A percentile compares a stretch with the other conserved stretches of the same genome.
Conservation (phyloP, 2,113 vertebrate species). For the Brachionichthys hirsutus region DNA sequence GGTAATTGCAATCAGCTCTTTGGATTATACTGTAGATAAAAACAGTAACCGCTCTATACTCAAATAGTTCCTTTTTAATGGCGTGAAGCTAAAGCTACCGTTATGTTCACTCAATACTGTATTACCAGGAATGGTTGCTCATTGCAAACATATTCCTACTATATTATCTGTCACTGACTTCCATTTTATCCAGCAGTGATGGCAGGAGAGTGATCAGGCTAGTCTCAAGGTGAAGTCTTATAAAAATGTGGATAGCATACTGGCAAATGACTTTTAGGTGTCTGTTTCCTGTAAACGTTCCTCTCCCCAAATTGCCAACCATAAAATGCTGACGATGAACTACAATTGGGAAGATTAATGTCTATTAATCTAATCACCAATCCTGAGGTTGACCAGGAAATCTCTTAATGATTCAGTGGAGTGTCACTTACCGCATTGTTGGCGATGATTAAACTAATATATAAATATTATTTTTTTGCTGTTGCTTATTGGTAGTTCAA, state of each 20-base stretch:
- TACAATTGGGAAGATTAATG: constrained; percentile 49
- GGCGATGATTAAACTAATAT: too few relatives aligned
- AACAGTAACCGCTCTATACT: not conserved
- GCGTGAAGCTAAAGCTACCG: not conserved
- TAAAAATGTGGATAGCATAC: constrained; percentile 49
- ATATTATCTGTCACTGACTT: constrained; percentile 13
- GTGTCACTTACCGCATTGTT: not conserved
- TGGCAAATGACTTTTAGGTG: constrained; percentile 52
- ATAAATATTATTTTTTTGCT: too few relatives aligned
- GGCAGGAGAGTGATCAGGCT: constrained; percentile 9
- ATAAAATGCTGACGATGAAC: constrained; percentile 55
- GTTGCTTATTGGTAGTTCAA: too few relatives aligned
- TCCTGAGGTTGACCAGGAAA: constrained; percentile 46
- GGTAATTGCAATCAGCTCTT: constrained; percentile 1
- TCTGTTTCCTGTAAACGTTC: constrained; percentile 26
- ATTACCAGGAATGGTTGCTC: constrained; percentile 29
- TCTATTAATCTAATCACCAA: constrained; percentile 54
- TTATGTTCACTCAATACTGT: too few relatives aligned
- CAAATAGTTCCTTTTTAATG: not conserved
- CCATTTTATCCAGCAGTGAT: constrained; percentile 20
- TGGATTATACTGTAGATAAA: not conserved
- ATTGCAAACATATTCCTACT: constrained; percentile 33
- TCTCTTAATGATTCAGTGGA: constrained; percentile 25
- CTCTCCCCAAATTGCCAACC: constrained; percentile 46
- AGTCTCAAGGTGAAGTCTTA: constrained; percentile 48